phyloP scores from a whole-genome alignment of 2,888 invertebrate species.

The Acrobasis suavella region DNA sequence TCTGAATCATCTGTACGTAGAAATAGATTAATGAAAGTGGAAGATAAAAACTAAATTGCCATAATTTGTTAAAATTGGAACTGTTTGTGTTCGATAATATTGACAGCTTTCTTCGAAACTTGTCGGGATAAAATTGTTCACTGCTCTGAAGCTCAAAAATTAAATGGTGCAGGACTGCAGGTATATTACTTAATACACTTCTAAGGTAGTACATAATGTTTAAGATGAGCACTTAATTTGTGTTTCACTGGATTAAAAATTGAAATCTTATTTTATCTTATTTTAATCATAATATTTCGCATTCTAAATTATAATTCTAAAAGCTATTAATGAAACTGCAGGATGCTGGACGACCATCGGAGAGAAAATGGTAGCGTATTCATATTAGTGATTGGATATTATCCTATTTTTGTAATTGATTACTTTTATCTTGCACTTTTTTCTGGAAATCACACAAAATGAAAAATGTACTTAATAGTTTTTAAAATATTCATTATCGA shows the following conservation, averaged over 20 bases:
- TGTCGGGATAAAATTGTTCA: neutral
- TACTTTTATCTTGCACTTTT: neutral
- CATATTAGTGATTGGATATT: no score
- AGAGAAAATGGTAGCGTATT: no score
- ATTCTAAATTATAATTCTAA: no score
- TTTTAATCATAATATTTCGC: no score
- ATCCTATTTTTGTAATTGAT: no score
- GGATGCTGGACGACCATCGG: no score
- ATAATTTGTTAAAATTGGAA: constrained; percentile 13
- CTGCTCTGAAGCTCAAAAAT: no score
- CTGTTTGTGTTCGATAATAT: neutral
- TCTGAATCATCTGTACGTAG: constrained; percentile 17
- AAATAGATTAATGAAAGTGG: constrained; percentile 12
- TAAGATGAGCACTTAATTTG: neutral
- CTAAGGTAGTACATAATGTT: neutral
- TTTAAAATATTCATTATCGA: constrained; percentile 1
- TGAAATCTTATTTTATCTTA: no score
- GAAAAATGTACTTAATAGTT: neutral
- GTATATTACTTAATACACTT: neutral
- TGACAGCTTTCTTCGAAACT: neutral
- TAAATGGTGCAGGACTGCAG: no score
- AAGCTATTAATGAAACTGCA: no score
- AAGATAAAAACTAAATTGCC: constrained; percentile 13
- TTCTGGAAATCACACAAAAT: neutral
- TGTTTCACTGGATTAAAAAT: no score